These are phyloP conservation scores for Zaprionus camerounensis DNA, from an alignment of 1,140 invertebrate genomes.

Conservation along the genomic window DNA sequence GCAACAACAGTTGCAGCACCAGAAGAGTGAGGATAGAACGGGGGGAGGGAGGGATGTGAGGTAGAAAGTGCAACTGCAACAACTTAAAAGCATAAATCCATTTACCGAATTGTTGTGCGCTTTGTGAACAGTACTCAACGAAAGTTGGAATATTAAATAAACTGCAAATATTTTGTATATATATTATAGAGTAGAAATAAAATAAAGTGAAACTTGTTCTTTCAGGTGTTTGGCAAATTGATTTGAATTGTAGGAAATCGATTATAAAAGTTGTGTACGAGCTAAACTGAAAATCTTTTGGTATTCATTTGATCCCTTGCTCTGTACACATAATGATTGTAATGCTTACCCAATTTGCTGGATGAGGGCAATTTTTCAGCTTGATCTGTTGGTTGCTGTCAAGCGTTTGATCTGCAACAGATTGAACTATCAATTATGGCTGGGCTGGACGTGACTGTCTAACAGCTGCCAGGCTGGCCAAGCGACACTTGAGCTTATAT, in stretches of 20 bases:
- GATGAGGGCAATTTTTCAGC: slow-evolving; percentile 72
- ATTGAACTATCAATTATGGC: slow-evolving; percentile 80
- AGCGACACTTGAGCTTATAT: neutral
- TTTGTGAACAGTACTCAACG: neutral
- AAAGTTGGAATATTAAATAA: neutral
- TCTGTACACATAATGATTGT: neutral
- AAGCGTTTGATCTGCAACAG: slow-evolving; percentile 82
- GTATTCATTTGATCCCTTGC: neutral
- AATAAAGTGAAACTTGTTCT: slow-evolving; percentile 4
- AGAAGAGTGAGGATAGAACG: neutral
- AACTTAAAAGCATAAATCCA: slow-evolving; percentile 74
- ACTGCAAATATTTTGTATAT: neutral
- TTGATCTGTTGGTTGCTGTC: slow-evolving; percentile 79
- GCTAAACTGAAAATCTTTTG: neutral
- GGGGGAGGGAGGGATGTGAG: neutral
- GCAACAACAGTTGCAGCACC: neutral
- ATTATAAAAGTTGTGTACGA: neutral
- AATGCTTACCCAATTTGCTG: slow-evolving; percentile 4
- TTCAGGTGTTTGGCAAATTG: neutral
- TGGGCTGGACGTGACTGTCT: slow-evolving; percentile 66
- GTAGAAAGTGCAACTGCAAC: slow-evolving; percentile 41
- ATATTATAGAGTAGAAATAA: neutral
- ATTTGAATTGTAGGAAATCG: neutral
- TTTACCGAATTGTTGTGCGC: slow-evolving; percentile 50
- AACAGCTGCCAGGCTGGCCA: slow-evolving; percentile 45